Base-by-base conservation (phyloP, 1,140 invertebrate species). In the Diachasma alloeum region DNA sequence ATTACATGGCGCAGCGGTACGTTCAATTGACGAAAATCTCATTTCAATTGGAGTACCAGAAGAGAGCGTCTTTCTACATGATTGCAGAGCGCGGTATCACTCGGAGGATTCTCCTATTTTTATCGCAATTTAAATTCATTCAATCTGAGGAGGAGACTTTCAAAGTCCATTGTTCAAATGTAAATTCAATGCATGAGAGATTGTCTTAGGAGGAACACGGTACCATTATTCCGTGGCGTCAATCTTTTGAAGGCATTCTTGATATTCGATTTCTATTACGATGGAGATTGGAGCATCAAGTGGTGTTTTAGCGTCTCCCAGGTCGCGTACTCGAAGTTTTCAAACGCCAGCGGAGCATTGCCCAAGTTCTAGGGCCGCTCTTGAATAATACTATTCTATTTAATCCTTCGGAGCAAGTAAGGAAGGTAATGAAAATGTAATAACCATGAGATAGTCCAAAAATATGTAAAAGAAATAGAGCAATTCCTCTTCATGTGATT, bases 1-100 rank as follows among this genome's bases (percentile, higher is more conserved):
- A 63, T 63, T 63, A 63, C 59, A 31, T 26, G 24, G 22, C 10
- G 13, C 59, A 26, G 8, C 13, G 59, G 24, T 63, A 26, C 11
- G 10, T 26, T 63, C 59, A 24, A 63, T 31, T 63, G 59, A 15
- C 24, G 59, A 63, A 63, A 63, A 63, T 63, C 59, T 63, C 59
- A 63, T 63, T 63, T 63, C 19, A 63, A 63, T 63, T 63, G 59
- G 26, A 63, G 59, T 63, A 31, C 59, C 59, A 26, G 24, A 63
- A 63, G 53, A 11, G 22, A 59, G 10, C 15, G 59, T 63, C 24
- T 31, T 63, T 63, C 19, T 63, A 63, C 59, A 63, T 24, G 59
- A 63, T 63, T 63, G 19, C 4, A 63, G 24, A 63, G 19, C 48
- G 24, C 19, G 24, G 59, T 63, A 63, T 63, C 59, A 26, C 59